phyloP scores from a whole-genome alignment of 2,888 invertebrate species.

The Hyalella azteca region DNA sequence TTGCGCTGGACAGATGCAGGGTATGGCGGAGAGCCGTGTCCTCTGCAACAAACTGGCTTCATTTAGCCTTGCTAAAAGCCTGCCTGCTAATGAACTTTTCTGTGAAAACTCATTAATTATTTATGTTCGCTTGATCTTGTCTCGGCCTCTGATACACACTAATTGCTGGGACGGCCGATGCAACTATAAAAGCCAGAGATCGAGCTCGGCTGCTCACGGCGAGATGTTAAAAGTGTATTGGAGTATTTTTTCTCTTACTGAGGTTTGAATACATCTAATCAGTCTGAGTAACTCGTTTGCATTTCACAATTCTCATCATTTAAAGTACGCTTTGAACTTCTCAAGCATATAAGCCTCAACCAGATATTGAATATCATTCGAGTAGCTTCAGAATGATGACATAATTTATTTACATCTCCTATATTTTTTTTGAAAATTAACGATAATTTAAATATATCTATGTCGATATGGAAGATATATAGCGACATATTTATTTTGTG shows the following conservation, averaged over 20 bases:
- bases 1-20: neutral
- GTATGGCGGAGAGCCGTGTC: neutral
- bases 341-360: no score
- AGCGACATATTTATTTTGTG: no score
- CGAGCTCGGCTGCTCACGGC: no score
- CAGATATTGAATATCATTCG: no score
- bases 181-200: neutral
- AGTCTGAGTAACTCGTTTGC: neutral
- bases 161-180: neutral
- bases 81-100: neutral
- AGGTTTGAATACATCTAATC: neutral
- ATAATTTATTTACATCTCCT: no score
- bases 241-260: neutral
- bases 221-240: neutral
- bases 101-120: neutral
- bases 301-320: neutral
- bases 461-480: no score
- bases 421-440: no score
- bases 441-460: no score
- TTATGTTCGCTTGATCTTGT: neutral
- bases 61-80: neutral
- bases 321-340: no score
- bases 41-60: neutral
- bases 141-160: neutral
- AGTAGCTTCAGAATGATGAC: no score